Conservation (phyloP, 2,888 invertebrate species). For the Protonemura montana region DNA sequence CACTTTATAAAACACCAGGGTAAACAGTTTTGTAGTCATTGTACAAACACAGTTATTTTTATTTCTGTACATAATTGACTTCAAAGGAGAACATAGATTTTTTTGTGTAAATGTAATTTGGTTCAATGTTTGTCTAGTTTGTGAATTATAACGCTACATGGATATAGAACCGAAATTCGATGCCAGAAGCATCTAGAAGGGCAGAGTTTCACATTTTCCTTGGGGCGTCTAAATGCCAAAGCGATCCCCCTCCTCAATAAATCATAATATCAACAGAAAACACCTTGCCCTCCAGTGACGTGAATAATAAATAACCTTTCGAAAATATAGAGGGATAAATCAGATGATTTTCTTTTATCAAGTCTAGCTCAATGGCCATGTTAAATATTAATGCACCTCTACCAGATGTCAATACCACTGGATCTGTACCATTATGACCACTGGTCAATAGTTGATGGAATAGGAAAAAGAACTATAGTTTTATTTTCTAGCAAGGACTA, state of each 20-base stretch:
- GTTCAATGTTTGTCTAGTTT: constrained; percentile 17
- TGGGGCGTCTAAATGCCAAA: background rate
- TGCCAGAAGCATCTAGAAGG: background rate
- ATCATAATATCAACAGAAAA: constrained; percentile 12
- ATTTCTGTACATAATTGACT: constrained; percentile 7
- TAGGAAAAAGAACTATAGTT: no score
- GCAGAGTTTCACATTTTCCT: background rate
- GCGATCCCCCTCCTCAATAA: background rate
- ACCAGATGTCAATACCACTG: no score
- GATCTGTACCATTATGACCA: no score
- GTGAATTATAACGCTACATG: background rate
- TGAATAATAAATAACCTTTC: constrained; percentile 10
- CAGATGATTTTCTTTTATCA: constrained; percentile 1
- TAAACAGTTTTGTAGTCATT: background rate
- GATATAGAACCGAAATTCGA: background rate
- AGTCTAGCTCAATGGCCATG: background rate
- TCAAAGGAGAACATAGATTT: constrained; percentile 13
- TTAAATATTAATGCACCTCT: background rate
- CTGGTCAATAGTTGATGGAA: no score
- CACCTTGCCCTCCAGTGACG: background rate
- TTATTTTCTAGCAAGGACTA: no score
- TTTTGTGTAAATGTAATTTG: background rate
- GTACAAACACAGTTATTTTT: background rate
- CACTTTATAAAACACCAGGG: background rate
- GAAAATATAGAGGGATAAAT: background rate